Evolutionary conservation across 2,888 invertebrate species (phyloP), one percentile per base, ranked within the genome.

Genomic region (Agonum fuliginosum): DNA sequence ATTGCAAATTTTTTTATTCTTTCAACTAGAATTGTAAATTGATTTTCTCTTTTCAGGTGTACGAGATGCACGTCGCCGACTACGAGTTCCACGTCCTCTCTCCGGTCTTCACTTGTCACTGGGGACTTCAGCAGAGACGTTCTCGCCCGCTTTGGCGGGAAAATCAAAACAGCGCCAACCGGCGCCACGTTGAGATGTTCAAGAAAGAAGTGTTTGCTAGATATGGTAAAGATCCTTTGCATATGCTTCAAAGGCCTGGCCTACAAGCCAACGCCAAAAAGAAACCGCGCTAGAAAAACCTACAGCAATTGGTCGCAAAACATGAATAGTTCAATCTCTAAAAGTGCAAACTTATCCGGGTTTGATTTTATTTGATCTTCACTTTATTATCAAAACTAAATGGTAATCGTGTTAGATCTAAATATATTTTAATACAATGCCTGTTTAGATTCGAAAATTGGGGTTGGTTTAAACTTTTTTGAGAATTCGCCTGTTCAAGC

Each of bases 51-150:
- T 30, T 24, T n/a, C 87, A 96, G 96, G 96, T 96, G 37, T 96
- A 96, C 87, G 97, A 97, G 88, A 96, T 96, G 94, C 95, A 92
- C 85, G 91, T 96, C 27, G 93, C 95, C 54, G 96, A 96, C 4
- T 97, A 95, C 87, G 93, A 94, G 84, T 96, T 97, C 87, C 91
- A 92, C 83, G 96, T 97, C 0, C 89, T 97, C 8, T 94, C 96
- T 0, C 96, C 96, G 0, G 92, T 95, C 62, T 97, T 96, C 87
- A 95, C 96, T 0, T 94, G 94, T 70, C 97, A 97, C 84, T 96
- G 96, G 95, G 96, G 96, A 0, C 87, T 97, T 2, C 96, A 96
- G 84, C 92, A 92, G 27, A 92, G 94, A 77, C 91, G 93, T 82
- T 91, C 91, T 43, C 89, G 95, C 20, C 96, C 96, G 0, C 91